Conservation (phyloP, 2,797 vertebrate species). For the Falco rusticolus region DNA sequence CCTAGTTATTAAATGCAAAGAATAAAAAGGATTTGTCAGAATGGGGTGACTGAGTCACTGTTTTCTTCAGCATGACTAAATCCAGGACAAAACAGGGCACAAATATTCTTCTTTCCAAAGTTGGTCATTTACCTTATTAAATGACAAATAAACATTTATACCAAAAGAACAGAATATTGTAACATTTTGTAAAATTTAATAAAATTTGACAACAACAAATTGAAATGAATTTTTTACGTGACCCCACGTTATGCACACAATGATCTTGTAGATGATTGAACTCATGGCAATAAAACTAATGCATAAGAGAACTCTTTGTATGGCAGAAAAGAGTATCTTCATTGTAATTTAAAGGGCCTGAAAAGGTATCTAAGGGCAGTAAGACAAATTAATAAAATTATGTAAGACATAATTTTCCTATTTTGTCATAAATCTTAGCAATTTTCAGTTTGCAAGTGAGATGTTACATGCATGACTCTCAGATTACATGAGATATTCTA, state of each 20-base stretch:
- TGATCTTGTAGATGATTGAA: neutral
- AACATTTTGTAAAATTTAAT: neutral
- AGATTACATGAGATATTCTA: neutral
- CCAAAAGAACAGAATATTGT: neutral
- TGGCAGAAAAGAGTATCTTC: neutral
- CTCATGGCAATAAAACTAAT: neutral
- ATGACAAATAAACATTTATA: neutral
- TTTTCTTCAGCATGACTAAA: slow-evolving; percentile 11
- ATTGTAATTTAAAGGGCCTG: neutral
- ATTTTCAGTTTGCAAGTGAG: neutral
- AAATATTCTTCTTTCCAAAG: neutral
- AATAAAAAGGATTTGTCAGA: slow-evolving; percentile 26
- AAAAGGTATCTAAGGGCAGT: neutral
- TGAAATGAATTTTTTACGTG: neutral
- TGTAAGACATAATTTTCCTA: neutral
- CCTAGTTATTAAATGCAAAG: neutral
- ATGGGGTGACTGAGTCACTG: neutral
- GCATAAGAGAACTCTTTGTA: neutral
- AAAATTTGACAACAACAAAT: neutral
- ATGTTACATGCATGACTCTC: neutral
- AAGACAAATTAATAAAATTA: neutral
- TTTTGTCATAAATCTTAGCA: neutral
- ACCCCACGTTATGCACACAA: neutral
- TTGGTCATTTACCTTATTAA: neutral
- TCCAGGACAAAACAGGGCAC: neutral